Percentiles rank a stretch among this genome's conserved stretches.
phyloP scores from a whole-genome alignment of 2,888 invertebrate species.

The Lapara coniferarum region DNA sequence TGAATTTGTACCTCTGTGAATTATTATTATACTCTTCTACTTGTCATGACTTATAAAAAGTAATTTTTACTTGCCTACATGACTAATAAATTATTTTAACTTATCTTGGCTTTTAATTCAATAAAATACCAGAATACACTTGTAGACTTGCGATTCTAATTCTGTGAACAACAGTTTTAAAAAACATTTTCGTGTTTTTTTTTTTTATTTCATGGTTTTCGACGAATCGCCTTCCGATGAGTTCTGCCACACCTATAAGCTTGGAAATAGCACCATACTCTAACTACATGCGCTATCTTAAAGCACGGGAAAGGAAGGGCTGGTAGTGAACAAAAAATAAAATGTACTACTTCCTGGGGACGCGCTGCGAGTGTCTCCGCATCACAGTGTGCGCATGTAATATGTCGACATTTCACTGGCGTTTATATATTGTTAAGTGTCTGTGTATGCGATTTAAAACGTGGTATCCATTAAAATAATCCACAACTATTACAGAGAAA shows the following conservation, averaged over 20 bases:
- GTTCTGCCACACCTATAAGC: constrained; percentile 36
- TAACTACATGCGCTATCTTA: constrained; percentile 65
- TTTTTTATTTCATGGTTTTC: too few species aligned
- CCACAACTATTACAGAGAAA: too few species aligned
- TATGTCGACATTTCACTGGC: constrained; percentile 6
- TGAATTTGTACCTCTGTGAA: too few species aligned
- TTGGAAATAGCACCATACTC: constrained; percentile 43
- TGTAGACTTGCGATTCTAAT: too few species aligned
- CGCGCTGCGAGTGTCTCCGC: constrained; percentile 36
- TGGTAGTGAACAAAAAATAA: constrained; percentile 58
- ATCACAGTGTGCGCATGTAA: background rate
- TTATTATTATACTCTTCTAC: too few species aligned
- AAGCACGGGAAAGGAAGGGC: constrained; percentile 50
- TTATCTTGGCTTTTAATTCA: too few species aligned
- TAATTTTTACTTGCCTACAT: too few species aligned
- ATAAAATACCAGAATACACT: too few species aligned
- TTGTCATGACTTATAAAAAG: too few species aligned
- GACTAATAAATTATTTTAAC: too few species aligned
- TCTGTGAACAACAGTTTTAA: too few species aligned
- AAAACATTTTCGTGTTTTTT: background rate
- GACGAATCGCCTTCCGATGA: background rate
- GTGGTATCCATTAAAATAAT: too few species aligned
- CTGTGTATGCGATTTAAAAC: background rate
- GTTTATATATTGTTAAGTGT: background rate
- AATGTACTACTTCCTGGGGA: constrained; percentile 55